phyloP scores from a whole-genome alignment of 2,797 vertebrate genomes.

The Rousettus madagascariensis region DNA sequence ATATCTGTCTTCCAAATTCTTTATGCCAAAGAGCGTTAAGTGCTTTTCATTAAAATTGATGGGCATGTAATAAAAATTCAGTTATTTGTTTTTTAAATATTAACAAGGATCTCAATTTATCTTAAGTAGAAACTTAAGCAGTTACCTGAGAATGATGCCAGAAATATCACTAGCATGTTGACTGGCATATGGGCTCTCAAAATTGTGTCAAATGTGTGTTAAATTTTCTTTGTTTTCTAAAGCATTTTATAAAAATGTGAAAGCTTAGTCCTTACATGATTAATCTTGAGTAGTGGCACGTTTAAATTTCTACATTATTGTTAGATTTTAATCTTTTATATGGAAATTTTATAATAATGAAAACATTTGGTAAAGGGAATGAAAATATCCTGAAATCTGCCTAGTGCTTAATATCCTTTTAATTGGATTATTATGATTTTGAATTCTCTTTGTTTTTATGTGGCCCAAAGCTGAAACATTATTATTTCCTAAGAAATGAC shows the following conservation, averaged over 20 bases:
- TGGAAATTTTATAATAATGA: neutral
- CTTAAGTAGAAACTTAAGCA: constrained; percentile 11
- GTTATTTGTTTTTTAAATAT: constrained; percentile 36
- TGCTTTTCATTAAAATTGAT: constrained; percentile 48
- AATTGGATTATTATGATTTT: constrained; percentile 19
- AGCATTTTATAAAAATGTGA: neutral
- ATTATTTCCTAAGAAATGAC: constrained; percentile 31
- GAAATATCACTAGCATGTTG: neutral
- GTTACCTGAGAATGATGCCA: neutral
- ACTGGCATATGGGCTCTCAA: neutral
- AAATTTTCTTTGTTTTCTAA: constrained; percentile 39
- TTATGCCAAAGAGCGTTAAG: neutral
- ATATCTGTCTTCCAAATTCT: neutral
- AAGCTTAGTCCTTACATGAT: neutral
- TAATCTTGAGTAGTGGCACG: neutral
- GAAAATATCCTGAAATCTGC: neutral
- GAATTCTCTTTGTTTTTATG: constrained; percentile 11
- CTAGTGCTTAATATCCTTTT: neutral
- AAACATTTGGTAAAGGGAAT: neutral
- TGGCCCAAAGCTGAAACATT: neutral
- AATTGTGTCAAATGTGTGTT: neutral
- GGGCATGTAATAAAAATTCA: neutral
- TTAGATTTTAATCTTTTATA: constrained; percentile 31
- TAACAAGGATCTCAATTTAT: neutral
- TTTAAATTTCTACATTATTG: neutral